Percentiles rank a stretch among this genome's conserved stretches.
Evolutionary conservation across 2,888 invertebrate species (phyloP).

Genomic region (Sisyra terminalis): DNA sequence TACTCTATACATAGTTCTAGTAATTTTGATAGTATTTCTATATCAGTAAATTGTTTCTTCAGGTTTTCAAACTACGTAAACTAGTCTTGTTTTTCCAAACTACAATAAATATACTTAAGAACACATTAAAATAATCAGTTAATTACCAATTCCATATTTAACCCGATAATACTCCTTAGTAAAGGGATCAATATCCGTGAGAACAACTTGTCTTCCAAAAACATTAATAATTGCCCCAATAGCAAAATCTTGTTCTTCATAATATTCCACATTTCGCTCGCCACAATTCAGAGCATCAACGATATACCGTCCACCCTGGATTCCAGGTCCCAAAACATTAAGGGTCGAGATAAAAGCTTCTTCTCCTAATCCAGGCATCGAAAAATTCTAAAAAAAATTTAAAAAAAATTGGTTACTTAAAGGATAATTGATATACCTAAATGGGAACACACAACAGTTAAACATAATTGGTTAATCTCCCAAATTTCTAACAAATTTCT

Average conservation of each 20-base stretch:
- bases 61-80: too few relatives aligned
- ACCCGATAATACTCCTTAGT: conserved; percentile 71
- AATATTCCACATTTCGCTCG: conserved; percentile 30
- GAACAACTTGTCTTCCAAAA: conserved; percentile 61
- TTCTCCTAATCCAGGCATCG: conserved; percentile 29
- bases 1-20: too few relatives aligned
- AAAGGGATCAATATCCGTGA: conserved; percentile 72
- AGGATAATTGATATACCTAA: not conserved
- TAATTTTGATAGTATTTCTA: too few relatives aligned
- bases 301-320: conserved; percentile 35
- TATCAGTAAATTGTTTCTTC: conserved; percentile 14
- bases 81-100: too few relatives aligned
- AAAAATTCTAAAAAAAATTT: not conserved
- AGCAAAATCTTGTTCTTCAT: conserved; percentile 56
- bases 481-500: too few relatives aligned
- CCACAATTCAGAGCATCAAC: conserved; percentile 39
- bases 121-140: too few relatives aligned
- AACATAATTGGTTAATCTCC: too few relatives aligned
- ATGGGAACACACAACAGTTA: not conserved
- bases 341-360: conserved; percentile 33
- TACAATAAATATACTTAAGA: too few relatives aligned
- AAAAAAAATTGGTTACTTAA: not conserved
- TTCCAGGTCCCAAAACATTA: conserved; percentile 42
- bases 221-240: conserved; percentile 70
- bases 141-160: conserved; percentile 42